Conservation (phyloP, 2,113 vertebrate species). For the Parus major region DNA sequence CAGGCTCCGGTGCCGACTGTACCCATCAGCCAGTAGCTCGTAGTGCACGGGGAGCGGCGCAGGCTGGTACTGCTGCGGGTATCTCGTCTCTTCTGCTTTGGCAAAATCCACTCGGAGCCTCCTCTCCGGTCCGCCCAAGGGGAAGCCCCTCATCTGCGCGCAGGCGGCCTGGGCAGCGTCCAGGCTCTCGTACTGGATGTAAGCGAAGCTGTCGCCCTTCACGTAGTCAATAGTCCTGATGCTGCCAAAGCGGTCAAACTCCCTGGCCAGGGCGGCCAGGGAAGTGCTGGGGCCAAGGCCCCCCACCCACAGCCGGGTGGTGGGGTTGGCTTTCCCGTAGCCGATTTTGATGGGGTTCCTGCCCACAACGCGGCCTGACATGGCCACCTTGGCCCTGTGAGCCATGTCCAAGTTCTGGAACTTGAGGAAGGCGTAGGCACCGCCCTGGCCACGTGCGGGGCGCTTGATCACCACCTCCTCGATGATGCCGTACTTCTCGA, state of each 20-base stretch:
- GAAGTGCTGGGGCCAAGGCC: slow-evolving; percentile 91
- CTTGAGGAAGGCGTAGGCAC: slow-evolving; percentile 95
- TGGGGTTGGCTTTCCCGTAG: slow-evolving; percentile 95
- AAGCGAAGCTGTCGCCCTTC: slow-evolving; percentile 96
- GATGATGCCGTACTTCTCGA: slow-evolving; percentile 95
- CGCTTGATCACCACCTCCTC: slow-evolving; percentile 98
- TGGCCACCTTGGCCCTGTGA: slow-evolving; percentile 93
- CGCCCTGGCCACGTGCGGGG: slow-evolving; percentile 88
- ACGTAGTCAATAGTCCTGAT: slow-evolving; percentile 96
- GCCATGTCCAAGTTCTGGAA: slow-evolving; percentile 99
- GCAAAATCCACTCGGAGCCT: slow-evolving; percentile 95
- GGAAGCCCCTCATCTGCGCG: slow-evolving; percentile 95
- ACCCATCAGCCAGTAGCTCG: slow-evolving; percentile 86
- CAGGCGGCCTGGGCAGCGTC: slow-evolving; percentile 95
- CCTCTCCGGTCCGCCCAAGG: slow-evolving; percentile 86
- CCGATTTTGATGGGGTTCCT: slow-evolving; percentile 96
- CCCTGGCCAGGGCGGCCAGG: slow-evolving; percentile 88
- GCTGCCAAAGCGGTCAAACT: slow-evolving; percentile 97
- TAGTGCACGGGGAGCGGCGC: slow-evolving; percentile 83
- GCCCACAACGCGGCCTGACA: slow-evolving; percentile 92
- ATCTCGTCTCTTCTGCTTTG: slow-evolving; percentile 89
- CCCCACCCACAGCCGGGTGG: slow-evolving; percentile 95
- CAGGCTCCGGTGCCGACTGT: slow-evolving; percentile 85
- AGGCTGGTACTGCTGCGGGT: slow-evolving; percentile 85
- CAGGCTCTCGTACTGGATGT: slow-evolving; percentile 96